Base-by-base conservation (phyloP, 1,140 invertebrate genomes). In the Pemphigus obesinymphae region DNA sequence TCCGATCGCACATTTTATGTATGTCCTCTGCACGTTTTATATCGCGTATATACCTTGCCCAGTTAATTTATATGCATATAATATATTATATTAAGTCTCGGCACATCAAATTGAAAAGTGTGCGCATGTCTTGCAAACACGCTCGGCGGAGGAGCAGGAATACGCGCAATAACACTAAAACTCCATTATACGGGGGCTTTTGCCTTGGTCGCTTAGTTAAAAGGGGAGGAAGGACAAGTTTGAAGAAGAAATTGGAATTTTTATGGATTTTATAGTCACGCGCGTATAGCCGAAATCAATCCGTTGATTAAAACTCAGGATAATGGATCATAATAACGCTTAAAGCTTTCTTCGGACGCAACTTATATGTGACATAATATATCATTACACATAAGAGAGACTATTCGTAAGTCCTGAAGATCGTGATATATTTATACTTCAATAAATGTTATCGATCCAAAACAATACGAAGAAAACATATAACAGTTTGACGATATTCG, bases 1-100 rank as follows among this genome's bases (percentile, higher is more conserved):
- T 63, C 55, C n/a, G 37, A 58, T 43, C 55, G 53, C 26, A n/a
- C 31, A 40, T 40, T 80, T 63, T 80, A 78, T 80, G 63, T 80
- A 80, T 61, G 37, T 31, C n/a, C 6, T 20, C 55, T 20, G 2
- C 23, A 26, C 53, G 8, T 75, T 31, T 34, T 50, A 31, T n/a
- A 17, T 15, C 48, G 20, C 20, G 3, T 34, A 34, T 34, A 45
- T 70, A 70, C 23, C 23, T 70, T 13, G 15, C 2, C 34, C 23
- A 13, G 68, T 45, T 70, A 45, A 70, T 45, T 45, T 43, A 23
- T 43, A 45, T 70, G 29, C 37, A 40, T 40, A 55, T 23, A 50
- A n/a, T 50, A 40, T 40, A 40, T 40, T 40, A 40, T 40, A 40
- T 40, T 3, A 40, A 48, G 45, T 48, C 8, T 48, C 45, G 45